Evolutionary conservation across 2,113 vertebrate species (phyloP).

Genomic region (Theristicus caerulescens): DNA sequence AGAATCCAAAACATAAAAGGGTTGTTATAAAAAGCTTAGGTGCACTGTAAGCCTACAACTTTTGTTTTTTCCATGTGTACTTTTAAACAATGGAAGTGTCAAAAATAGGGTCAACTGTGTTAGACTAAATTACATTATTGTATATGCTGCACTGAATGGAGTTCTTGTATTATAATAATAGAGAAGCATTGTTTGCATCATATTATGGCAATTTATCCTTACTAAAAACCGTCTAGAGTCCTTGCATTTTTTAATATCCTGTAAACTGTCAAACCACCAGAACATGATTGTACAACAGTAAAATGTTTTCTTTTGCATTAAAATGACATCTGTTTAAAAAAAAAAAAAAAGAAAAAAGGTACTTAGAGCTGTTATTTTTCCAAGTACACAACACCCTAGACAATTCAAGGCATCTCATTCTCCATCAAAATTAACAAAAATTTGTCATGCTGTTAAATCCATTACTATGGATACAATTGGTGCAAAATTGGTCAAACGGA

Average conservation of each 20-base stretch:
- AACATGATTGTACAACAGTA: constrained; percentile 88
- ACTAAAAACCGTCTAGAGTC: constrained; percentile 77
- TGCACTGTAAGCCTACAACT: constrained; percentile 81
- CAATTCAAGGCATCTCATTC: constrained; percentile 84
- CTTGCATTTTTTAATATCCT: constrained; percentile 75
- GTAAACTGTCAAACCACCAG: constrained; percentile 86
- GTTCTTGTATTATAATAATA: constrained; percentile 76
- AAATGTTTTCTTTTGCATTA: constrained; percentile 77
- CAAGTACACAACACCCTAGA: constrained; percentile 85
- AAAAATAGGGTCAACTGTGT: constrained; percentile 80
- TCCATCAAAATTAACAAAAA: constrained; percentile 77
- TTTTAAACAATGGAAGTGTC: constrained; percentile 83
- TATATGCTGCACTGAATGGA: constrained; percentile 76
- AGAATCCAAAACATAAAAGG: constrained; percentile 78
- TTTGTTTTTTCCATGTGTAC: constrained; percentile 78
- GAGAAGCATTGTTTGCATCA: constrained; percentile 76
- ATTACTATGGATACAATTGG: constrained; percentile 81
- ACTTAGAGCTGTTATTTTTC: constrained; percentile 80
- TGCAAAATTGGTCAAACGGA: constrained; percentile 82
- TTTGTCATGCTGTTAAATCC: constrained; percentile 85
- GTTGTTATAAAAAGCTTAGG: constrained; percentile 87
- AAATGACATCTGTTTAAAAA: constrained; percentile 74
- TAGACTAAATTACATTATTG: constrained; percentile 79
- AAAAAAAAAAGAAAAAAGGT: constrained; percentile 66
- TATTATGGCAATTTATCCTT: constrained; percentile 83